Percentiles rank a stretch among this genome's conserved stretches.
phyloP scores from a whole-genome alignment of 2,113 vertebrate species.

The Charadrius vociferus region DNA sequence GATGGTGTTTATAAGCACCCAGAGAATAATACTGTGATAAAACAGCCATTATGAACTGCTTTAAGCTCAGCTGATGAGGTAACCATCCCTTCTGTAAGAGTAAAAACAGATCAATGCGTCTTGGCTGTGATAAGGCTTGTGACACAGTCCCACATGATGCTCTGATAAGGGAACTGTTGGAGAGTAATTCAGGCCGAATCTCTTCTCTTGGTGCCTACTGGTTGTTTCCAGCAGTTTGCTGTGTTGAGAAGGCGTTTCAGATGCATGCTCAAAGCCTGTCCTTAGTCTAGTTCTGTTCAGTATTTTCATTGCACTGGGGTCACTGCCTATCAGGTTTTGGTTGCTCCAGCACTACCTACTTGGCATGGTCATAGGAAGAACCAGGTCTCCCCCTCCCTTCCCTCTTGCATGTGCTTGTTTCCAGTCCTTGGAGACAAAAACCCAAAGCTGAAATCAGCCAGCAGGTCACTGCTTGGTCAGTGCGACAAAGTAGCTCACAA shows the following conservation, averaged over 20 bases:
- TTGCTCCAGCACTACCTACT: background rate
- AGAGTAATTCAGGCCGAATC: background rate
- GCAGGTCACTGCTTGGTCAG: background rate
- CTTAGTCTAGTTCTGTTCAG: background rate
- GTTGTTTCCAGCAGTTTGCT: background rate
- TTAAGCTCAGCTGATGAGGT: background rate
- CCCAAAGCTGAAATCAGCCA: background rate
- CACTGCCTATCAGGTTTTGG: background rate
- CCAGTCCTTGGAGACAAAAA: background rate
- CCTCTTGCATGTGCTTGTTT: background rate
- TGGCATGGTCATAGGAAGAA: background rate
- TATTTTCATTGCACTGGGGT: background rate
- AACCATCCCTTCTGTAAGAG: background rate
- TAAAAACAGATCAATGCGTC: background rate
- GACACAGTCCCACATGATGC: background rate
- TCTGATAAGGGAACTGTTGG: background rate
- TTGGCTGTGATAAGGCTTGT: background rate
- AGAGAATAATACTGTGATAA: background rate
- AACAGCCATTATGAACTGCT: background rate
- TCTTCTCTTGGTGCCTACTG: background rate
- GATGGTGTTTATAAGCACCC: background rate
- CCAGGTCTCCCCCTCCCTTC: background rate
- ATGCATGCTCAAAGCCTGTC: rapidly evolving
- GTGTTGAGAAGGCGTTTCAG: rapidly evolving
- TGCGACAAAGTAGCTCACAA: rapidly evolving